Evolutionary conservation across 2,888 invertebrate species (phyloP).

Genomic region (Corbicula japonica): DNA sequence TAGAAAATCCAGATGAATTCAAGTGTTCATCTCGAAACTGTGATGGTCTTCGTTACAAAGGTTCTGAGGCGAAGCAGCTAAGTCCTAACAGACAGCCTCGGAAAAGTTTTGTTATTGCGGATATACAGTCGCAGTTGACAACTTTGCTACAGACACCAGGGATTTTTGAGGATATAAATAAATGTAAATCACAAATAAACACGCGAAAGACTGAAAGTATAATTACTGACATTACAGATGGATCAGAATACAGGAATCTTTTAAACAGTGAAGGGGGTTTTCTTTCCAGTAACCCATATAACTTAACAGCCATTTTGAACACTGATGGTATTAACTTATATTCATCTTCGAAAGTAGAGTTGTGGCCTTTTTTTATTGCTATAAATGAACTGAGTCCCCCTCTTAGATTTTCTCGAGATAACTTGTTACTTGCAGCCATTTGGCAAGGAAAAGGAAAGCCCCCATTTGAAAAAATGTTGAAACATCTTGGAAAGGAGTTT

Average conservation of each 20-base stretch:
- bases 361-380: neutral
- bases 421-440: slow-evolving; percentile 43
- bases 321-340: slow-evolving; percentile 12
- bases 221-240: slow-evolving; percentile 10
- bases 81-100: too few relatives aligned
- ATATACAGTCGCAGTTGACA: too few relatives aligned
- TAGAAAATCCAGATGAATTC: too few relatives aligned
- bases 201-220: neutral
- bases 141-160: too few relatives aligned
- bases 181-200: slow-evolving; percentile 1
- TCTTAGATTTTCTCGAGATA: slow-evolving; percentile 35
- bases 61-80: too few relatives aligned
- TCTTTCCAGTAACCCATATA: slow-evolving; percentile 7
- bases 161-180: slow-evolving; percentile 2
- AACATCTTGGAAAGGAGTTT: slow-evolving; percentile 13
- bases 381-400: slow-evolving; percentile 8
- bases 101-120: too few relatives aligned
- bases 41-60: too few relatives aligned
- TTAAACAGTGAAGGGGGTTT: neutral
- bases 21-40: too few relatives aligned
- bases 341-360: slow-evolving; percentile 20
- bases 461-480: slow-evolving; percentile 37
- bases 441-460: slow-evolving; percentile 64
- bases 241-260: neutral
- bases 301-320: slow-evolving; percentile 1